Evolutionary conservation across 2,888 invertebrate genomes (phyloP), one percentile per base, ranked within the genome.

Genomic region (Eupithecia dodoneata): DNA sequence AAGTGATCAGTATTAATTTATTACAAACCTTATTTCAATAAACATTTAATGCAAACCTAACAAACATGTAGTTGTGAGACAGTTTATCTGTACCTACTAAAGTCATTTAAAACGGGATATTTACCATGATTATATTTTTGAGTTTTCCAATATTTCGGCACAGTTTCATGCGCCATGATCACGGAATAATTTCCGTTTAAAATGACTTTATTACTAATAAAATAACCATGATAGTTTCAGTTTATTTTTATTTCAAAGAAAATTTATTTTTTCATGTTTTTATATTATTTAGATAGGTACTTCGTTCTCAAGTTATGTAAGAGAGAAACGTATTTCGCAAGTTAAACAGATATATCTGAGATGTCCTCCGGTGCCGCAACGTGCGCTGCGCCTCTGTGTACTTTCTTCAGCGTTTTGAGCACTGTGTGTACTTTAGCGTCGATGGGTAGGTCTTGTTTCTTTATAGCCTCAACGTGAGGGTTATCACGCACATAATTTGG

Each of bases 391-490:
- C 63, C 63, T 30, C 30, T 30, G 63, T 30, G 30, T 4, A 4
- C 12, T 10, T 18, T 30, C 63, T 76, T 70, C 41, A 76, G 73
- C 73, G 13, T 18, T 63, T 63, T 63, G 30, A 63, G 63, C 30
- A 63, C 10, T 12, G 63, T 63, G 30, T 63, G 63, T 30, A 63
- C 30, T 30, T 63, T 63, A 63, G 3, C 30, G 63, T 63, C 63
- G 63, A 63, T 63, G 30, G 63, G 63, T 63, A 63, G 18, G 30
- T 63, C 63, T 63, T 63, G 63, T 30, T 63, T 63, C 30, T 63
- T 63, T 63, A 63, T 63, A 12, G 63, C 63, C 12, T 63, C 10
- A 10, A 63, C 4, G 10, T 63, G 30, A 9, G 63, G 30, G 63
- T 30, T 10, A 30, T 63, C 2, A 12, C 12, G 18, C 0, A 30